phyloP scores from a whole-genome alignment of 2,797 vertebrate species.

The Hippopotamyrus pictus region DNA sequence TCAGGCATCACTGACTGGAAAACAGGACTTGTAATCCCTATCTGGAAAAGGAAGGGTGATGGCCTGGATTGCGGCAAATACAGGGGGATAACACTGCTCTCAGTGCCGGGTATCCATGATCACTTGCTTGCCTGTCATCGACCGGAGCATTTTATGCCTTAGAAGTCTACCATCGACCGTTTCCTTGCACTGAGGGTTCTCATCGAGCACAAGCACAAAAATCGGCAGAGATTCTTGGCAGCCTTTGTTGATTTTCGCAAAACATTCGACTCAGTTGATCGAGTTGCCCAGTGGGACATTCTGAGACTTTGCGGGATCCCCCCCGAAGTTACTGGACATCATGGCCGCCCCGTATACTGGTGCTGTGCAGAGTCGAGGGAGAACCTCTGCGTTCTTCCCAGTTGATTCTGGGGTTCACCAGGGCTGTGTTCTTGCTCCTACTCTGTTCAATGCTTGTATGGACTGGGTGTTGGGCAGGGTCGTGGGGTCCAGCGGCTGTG shows the following conservation, averaged over 20 bases:
- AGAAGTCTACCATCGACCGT: background rate
- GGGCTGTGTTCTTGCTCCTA: background rate
- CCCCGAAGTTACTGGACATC: background rate
- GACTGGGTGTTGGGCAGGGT: background rate
- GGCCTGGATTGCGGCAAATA: background rate
- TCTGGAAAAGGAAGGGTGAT: background rate
- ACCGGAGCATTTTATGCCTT: background rate
- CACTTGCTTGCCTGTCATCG: background rate
- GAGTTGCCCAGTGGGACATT: background rate
- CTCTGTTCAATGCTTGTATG: background rate
- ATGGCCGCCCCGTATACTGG: background rate
- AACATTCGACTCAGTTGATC: background rate
- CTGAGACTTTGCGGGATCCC: background rate
- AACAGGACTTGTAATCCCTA: background rate
- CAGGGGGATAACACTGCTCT: background rate
- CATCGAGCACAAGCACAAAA: background rate
- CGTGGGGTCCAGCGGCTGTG: background rate
- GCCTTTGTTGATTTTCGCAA: background rate
- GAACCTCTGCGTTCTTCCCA: background rate
- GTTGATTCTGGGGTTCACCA: background rate
- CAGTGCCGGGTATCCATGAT: background rate
- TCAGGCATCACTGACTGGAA: background rate
- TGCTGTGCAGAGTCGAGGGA: background rate
- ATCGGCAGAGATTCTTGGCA: background rate
- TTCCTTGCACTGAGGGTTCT: background rate